Evolutionary conservation across 1,140 invertebrate species (phyloP), one percentile per base, ranked within the genome.

Genomic region (Drosophila biarmipes): DNA sequence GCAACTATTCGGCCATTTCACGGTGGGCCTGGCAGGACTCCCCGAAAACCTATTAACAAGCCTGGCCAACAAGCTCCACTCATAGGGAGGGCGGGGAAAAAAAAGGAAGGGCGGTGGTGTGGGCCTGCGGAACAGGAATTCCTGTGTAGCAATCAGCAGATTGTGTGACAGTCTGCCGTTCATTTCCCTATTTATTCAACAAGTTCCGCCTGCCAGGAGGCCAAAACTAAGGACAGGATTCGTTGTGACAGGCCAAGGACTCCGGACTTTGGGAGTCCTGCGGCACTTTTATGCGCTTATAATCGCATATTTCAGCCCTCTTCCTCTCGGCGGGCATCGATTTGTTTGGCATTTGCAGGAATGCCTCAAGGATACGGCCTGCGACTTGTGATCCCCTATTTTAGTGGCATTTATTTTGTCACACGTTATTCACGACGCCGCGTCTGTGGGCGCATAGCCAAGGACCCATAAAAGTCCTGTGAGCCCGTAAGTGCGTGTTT

Each of bases 101-200:
- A 15, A 14, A 19, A 2, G n/a, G n/a, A 15, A 14, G 12, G 19
- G 10, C 19, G 45, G 14, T 8, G 15, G 21, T 5, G 6, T 40
- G 31, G 38, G 43, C 17, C 19, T 3, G 45, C 21, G 45, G 42
- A 40, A 64, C 34, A 80, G 82, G 74, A 86, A 74, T 78, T 86
- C 84, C 82, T 75, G 78, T 54, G 62, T 58, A 73, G 80, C 80
- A 85, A 85, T 85, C 80, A 85, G 80, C 49, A 76, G 55, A 68
- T 66, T 75, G 72, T 75, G 38, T 57, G 43, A 58, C 73, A 76
- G 62, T 80, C 64, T 69, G 77, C 63, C 73, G 61, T 82, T 69
- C 84, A 79, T 87, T 87, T 87, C 84, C 82, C 86, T 89, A 82
- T 87, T 87, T 89, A 87, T 87, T 87, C 78, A 87, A 87, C 82